phyloP scores from a whole-genome alignment of 2,797 vertebrate genomes.

The Protonibea diacanthus region DNA sequence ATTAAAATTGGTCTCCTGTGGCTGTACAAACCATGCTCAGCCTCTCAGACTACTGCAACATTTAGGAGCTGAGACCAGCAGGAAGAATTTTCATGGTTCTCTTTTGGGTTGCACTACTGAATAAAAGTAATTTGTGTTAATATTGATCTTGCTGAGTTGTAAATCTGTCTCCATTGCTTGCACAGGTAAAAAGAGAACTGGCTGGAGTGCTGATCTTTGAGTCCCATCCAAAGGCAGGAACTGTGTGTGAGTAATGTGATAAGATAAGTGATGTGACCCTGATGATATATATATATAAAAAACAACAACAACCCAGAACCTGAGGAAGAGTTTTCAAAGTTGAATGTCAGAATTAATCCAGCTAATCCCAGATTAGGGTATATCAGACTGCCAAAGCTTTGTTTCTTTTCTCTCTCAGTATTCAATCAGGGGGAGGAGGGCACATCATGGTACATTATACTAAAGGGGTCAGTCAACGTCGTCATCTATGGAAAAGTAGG shows the following conservation, averaged over 20 bases:
- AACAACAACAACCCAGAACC: neutral
- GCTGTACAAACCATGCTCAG: neutral
- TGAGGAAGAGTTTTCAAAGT: constrained; percentile 2
- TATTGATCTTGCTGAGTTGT: constrained; percentile 10
- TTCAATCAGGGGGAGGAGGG: constrained; percentile 99
- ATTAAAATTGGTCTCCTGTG: neutral
- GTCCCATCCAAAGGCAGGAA: constrained; percentile 96
- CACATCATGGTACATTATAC: constrained; percentile 99
- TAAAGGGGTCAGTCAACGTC: constrained; percentile 98
- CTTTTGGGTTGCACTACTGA: neutral
- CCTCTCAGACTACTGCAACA: neutral
- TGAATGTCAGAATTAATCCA: constrained; percentile 15
- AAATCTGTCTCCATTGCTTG: constrained; percentile 22
- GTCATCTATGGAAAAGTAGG: constrained; percentile 99
- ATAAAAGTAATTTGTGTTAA: neutral
- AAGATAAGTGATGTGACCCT: neutral
- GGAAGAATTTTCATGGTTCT: constrained; percentile 10
- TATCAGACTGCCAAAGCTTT: neutral
- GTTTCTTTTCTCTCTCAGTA: constrained; percentile 83
- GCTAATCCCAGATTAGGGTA: constrained; percentile 22
- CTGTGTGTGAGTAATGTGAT: constrained; percentile 91
- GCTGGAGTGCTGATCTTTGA: constrained; percentile 97
- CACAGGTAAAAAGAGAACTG: constrained; percentile 95
- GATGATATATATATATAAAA: neutral
- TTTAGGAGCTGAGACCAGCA: neutral